phyloP scores from a whole-genome alignment of 2,797 vertebrate genomes.

The Coracias cyanogaster region DNA sequence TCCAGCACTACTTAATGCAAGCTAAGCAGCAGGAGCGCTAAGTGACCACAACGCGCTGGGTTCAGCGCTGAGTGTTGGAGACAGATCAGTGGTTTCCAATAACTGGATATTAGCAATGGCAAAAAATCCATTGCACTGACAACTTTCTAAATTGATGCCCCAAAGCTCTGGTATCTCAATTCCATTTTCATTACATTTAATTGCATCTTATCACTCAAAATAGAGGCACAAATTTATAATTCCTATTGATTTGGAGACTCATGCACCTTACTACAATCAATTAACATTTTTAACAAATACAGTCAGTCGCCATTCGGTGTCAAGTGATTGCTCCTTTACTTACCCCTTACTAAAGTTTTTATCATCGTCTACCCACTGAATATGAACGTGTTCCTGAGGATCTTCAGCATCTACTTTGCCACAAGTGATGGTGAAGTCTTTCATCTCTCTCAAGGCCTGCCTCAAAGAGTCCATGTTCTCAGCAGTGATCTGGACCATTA shows the following conservation, averaged over 20 bases:
- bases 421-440: constrained; percentile 93
- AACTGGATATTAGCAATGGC: constrained; percentile 10
- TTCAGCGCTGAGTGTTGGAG: background rate
- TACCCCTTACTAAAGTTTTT: constrained; percentile 96
- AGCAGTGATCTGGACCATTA: constrained; percentile 98
- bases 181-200: constrained; percentile 24
- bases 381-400: constrained; percentile 90
- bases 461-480: constrained; percentile 96
- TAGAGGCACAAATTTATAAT: background rate
- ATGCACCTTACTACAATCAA: background rate
- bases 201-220: constrained; percentile 12
- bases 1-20: background rate
- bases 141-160: background rate
- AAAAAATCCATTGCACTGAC: constrained; percentile 5
- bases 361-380: constrained; percentile 97
- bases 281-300: background rate
- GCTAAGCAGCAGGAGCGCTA: background rate
- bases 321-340: background rate
- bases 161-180: constrained; percentile 3
- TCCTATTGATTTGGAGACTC: background rate
- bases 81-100: background rate
- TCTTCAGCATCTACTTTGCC: constrained; percentile 94
- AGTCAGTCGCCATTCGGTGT: background rate
- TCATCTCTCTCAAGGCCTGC: constrained; percentile 96
- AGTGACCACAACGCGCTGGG: background rate